A percentile compares a stretch with the other conserved stretches of the same genome.
These are phyloP conservation scores for Trilocha varians DNA, from an alignment of 2,888 invertebrate genomes.

Conservation along the genomic window DNA sequence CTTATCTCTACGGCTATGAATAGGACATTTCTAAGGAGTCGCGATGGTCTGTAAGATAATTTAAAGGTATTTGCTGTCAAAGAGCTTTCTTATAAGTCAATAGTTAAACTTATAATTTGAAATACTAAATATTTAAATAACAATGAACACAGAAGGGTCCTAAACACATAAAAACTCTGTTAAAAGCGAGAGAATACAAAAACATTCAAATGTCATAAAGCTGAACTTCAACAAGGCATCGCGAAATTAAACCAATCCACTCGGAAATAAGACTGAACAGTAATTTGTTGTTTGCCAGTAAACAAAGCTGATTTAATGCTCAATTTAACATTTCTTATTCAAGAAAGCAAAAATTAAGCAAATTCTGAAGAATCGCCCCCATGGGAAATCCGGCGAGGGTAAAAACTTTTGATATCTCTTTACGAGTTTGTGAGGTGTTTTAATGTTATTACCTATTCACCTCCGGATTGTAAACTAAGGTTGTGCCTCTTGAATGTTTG, in stretches of 20 bases:
- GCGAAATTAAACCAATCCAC: not conserved
- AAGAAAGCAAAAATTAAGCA: slow-evolving; percentile 12
- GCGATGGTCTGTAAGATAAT: no score
- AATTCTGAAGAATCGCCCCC: slow-evolving; percentile 20
- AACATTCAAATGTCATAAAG: not conserved
- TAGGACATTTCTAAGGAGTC: no score
- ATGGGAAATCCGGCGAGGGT: slow-evolving; percentile 26
- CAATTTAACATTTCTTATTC: slow-evolving; percentile 5
- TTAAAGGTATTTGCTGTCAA: no score
- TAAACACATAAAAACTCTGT: no score
- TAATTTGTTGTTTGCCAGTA: not conserved
- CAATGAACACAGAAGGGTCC: no score
- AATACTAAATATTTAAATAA: no score
- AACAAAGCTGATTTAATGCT: not conserved
- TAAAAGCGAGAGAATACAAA: no score
- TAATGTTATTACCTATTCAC: slow-evolving; percentile 4
- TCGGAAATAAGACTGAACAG: not conserved
- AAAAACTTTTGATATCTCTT: slow-evolving; percentile 16
- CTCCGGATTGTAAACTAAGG: slow-evolving; percentile 5
- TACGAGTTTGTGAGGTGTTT: slow-evolving; percentile 2
- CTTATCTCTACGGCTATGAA: no score
- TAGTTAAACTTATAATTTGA: no score
- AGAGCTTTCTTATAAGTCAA: no score
- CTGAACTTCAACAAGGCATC: not conserved
- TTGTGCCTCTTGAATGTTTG: not conserved